Base-by-base conservation (phyloP, 2,797 vertebrate genomes). In the Pteronotus mesoamericanus region DNA sequence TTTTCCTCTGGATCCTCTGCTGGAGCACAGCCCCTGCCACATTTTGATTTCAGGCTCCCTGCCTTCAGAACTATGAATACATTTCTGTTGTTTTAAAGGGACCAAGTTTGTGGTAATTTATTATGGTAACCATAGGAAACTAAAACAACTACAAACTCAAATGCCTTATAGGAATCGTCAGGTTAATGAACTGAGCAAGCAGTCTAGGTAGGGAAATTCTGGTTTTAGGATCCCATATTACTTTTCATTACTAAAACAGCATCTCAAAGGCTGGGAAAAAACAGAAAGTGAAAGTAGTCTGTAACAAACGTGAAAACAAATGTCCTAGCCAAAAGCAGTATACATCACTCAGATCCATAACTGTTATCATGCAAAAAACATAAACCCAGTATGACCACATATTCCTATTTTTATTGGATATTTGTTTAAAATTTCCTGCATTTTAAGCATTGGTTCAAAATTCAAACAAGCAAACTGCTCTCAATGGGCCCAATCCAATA, bases 381-480 rank as follows among this genome's bases (percentile, higher is more conserved):
- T 19, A n/a, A 88, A 39, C 15, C 61, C 37, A n/a, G 5, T 14
- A 42, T 74, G 48, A 7, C 37, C 53, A 95, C 48, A 78, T 57
- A 21, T 11, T 64, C 11, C 51, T 46, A 64, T 59, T 82, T 94
- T 96, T 42, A 77, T 34, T 85, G 26, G n/a, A 57, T 9, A 91
- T 89, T 95, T 53, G 82, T 83, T 93, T 93, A 80, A 77, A 89
- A 64, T 78, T 48, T 80, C 39, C 39, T 87, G 29, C 3, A 74
- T 85, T 72, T 77, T 94, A 91, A 91, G 46, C 68, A 22, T 96
- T 83, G 11, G 44, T 80, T 96, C 34, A 93, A 84, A 97, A 95
- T 51, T 37, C 51, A 87, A 93, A 71, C 10, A 78, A n/a, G 64
- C 57, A 66, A 94, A 53, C 10, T 61, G 57, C 26, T 69, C 12